phyloP scores from a whole-genome alignment of 2,888 invertebrate genomes.

The Cerceris rybyensis region DNA sequence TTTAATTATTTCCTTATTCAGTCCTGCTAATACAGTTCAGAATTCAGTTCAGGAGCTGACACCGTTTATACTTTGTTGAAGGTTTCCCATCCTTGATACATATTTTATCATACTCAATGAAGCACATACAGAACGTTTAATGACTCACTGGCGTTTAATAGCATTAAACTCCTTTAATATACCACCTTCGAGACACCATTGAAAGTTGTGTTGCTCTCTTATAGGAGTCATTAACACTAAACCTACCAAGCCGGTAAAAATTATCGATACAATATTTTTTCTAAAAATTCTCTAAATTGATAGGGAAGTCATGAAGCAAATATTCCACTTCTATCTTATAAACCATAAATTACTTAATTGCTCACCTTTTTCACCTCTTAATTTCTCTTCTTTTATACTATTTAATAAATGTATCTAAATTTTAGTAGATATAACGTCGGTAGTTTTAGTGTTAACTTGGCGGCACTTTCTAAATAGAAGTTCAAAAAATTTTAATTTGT shows the following conservation, averaged over 20 bases:
- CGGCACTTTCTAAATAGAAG: neutral
- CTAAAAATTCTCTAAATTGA: no score
- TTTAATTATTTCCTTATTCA: neutral
- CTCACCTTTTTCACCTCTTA: no score
- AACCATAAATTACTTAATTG: no score
- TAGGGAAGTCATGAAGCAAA: no score
- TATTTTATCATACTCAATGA: slow-evolving; percentile 54
- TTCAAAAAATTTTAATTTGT: no score
- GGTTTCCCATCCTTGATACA: slow-evolving; percentile 60
- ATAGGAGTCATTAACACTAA: neutral
- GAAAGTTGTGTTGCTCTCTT: neutral
- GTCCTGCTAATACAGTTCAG: neutral
- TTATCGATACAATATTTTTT: no score
- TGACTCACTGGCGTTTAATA: slow-evolving; percentile 49
- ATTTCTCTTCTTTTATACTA: no score
- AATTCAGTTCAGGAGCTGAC: slow-evolving; percentile 3
- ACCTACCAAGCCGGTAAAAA: no score
- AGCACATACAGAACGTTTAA: slow-evolving; percentile 38
- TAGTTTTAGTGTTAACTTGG: no score
- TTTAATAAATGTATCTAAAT: no score
- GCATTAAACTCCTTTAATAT: slow-evolving; percentile 28
- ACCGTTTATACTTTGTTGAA: slow-evolving; percentile 11
- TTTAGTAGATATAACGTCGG: no score
- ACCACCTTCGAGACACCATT: slow-evolving; percentile 8
- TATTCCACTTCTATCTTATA: no score